Conservation (phyloP, 2,888 invertebrate genomes). For the Lochmaea capreae region DNA sequence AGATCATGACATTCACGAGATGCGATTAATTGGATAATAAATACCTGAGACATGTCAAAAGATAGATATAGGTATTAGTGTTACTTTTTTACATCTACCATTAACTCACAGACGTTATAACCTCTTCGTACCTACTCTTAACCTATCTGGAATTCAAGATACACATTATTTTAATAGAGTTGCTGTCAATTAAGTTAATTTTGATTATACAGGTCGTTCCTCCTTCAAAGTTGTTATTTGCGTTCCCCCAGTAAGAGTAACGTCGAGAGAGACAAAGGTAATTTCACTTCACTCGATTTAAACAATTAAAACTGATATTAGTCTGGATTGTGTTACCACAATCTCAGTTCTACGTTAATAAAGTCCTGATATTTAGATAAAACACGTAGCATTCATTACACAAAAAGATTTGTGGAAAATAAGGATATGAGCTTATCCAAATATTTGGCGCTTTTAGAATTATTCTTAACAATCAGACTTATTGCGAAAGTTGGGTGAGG, state of each 20-base stretch:
- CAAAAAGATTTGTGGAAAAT: background rate
- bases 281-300: constrained; percentile 28
- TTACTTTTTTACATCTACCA: background rate
- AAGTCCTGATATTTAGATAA: constrained; percentile 12
- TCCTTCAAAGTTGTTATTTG: constrained; percentile 15
- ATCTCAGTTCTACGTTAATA: constrained; percentile 19
- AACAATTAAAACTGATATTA: constrained; percentile 31
- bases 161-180: background rate
- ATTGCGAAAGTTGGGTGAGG: no score
- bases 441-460: no score
- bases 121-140: background rate
- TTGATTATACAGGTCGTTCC: constrained; percentile 7
- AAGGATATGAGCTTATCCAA: background rate
- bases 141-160: background rate
- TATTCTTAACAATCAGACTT: no score
- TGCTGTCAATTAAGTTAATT: constrained; percentile 8
- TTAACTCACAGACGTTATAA: no score
- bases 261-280: constrained; percentile 20
- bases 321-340: constrained; percentile 29
- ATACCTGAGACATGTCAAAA: no score
- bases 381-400: background rate
- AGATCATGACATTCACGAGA: no score
- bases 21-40: no score
- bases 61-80: background rate
- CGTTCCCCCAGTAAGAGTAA: background rate